These are phyloP conservation scores for Cyrtonyx montezumae DNA, from an alignment of 2,113 vertebrate genomes.

Conservation along the genomic window DNA sequence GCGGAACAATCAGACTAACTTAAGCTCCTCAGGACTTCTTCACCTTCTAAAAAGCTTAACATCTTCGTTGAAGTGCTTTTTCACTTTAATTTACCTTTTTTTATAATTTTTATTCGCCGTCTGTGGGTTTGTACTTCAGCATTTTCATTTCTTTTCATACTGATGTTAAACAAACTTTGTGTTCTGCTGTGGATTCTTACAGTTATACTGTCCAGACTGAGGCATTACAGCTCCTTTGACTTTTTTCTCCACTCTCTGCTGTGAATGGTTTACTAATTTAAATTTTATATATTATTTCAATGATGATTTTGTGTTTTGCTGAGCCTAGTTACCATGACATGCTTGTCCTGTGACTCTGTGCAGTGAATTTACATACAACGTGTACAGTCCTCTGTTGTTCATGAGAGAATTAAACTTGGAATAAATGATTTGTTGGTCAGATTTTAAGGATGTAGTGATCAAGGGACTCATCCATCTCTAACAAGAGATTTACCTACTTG, in stretches of 20 bases:
- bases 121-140: background rate
- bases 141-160: background rate
- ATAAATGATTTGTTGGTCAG: background rate
- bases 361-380: no score
- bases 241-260: background rate
- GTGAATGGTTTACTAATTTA: background rate
- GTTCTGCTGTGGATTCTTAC: background rate
- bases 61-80: background rate
- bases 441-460: background rate
- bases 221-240: background rate
- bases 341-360: background rate
- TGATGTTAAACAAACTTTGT: background rate
- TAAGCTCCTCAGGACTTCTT: no score
- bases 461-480: background rate
- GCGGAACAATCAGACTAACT: background rate
- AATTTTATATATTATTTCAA: background rate
- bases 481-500: background rate
- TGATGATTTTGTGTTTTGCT: background rate
- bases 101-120: background rate
- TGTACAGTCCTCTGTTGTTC: background rate
- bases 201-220: background rate
- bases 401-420: background rate
- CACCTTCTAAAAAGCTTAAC: background rate
- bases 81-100: background rate
- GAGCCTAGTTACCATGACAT: background rate